phyloP scores from a whole-genome alignment of 2,797 vertebrate genomes.

The Lindbergichthys nudifrons region DNA sequence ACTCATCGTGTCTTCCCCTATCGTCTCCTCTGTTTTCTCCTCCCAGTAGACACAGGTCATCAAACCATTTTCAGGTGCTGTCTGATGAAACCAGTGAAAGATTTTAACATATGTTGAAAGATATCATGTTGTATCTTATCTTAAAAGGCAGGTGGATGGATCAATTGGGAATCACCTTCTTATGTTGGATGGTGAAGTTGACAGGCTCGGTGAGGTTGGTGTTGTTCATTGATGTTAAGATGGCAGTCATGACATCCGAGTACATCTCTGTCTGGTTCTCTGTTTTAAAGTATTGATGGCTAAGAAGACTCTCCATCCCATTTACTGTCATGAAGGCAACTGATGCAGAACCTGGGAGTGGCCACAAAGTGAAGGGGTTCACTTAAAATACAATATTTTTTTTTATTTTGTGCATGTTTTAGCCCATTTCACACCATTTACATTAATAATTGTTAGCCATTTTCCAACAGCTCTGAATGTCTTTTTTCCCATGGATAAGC shows the following conservation, averaged over 20 bases:
- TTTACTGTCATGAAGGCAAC: constrained; percentile 65
- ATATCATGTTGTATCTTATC: not conserved
- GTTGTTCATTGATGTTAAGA: constrained; percentile 58
- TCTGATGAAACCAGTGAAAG: constrained; percentile 35
- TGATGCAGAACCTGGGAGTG: constrained; percentile 64
- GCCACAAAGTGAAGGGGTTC: not conserved
- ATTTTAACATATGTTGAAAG: not conserved
- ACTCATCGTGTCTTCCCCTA: not conserved
- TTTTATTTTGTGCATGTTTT: too few relatives aligned
- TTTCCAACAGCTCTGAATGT: not conserved
- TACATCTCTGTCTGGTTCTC: constrained; percentile 71
- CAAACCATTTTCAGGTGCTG: constrained; percentile 40
- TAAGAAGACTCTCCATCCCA: constrained; percentile 75
- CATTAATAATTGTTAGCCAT: not conserved
- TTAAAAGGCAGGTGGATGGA: not conserved
- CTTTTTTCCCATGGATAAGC: too few relatives aligned
- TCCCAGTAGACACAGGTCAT: constrained; percentile 82
- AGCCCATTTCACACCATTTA: not conserved
- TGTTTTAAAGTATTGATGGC: constrained; percentile 64
- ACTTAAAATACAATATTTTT: too few relatives aligned
- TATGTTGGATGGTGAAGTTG: constrained; percentile 79
- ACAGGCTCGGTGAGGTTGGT: constrained; percentile 66
- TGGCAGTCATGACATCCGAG: constrained; percentile 71
- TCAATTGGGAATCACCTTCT: constrained; percentile 42
- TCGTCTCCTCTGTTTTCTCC: constrained; percentile 8